A percentile compares a stretch with the other conserved stretches of the same genome.
These are phyloP conservation scores for Calameuta pallipes DNA, from an alignment of 2,888 invertebrate genomes.

Conservation along the genomic window DNA sequence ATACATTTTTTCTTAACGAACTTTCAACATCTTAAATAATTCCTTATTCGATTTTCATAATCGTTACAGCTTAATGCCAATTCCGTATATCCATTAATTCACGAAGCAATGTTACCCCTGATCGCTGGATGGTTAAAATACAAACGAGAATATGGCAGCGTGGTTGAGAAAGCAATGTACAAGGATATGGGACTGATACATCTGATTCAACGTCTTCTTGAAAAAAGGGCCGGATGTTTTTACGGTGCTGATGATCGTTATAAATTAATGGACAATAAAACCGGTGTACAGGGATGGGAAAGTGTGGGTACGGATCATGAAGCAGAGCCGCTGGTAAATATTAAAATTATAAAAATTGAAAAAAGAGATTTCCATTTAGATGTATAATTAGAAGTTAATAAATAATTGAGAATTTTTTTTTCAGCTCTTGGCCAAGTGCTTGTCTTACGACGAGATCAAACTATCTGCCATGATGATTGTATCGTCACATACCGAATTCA, in stretches of 20 bases:
- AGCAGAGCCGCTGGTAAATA: conserved; percentile 66
- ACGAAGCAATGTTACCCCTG: conserved; percentile 74
- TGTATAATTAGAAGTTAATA: background rate
- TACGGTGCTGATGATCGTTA: conserved; percentile 68
- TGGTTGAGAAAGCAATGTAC: conserved; percentile 70
- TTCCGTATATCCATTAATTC: conserved; percentile 77
- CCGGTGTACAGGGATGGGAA: conserved; percentile 71
- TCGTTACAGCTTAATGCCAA: conserved; percentile 51
- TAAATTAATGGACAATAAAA: conserved; percentile 66
- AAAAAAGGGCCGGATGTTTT: conserved; percentile 71
- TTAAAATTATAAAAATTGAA: background rate
- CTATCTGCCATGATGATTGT: conserved; percentile 72
- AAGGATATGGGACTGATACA: conserved; percentile 70
- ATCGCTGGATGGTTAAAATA: conserved; percentile 75
- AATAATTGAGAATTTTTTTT: background rate
- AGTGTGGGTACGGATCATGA: conserved; percentile 70
- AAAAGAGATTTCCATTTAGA: background rate
- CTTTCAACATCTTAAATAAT: background rate
- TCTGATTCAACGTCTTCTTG: conserved; percentile 71
- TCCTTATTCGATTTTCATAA: background rate
- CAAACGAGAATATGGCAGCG: conserved; percentile 68
- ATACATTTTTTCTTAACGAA: background rate
- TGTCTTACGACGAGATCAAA: conserved; percentile 76
- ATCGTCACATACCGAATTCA: conserved; percentile 72
- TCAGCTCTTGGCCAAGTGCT: conserved; percentile 68